Base-by-base conservation (phyloP, 2,888 invertebrate species). In the Amiota minor region DNA sequence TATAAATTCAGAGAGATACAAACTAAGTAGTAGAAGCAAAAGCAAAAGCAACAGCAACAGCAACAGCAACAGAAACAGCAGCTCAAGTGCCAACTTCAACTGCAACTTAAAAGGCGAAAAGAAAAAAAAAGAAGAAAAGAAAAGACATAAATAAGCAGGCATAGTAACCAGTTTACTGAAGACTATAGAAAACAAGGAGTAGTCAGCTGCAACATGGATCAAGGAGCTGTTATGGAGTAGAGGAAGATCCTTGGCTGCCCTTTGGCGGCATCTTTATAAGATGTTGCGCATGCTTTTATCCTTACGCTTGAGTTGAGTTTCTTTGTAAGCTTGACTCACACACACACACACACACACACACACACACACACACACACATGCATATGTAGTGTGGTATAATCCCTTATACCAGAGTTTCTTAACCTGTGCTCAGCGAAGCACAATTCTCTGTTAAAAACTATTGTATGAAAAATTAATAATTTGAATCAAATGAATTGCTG, bases 1-100 rank as follows among this genome's bases (percentile, higher is more conserved):
- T 2, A 23, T 23, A 23, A 23, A 23, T 23, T 3, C 23, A 23
- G 2, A 23, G 23, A 23, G 50, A 11, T n/a, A 8, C 50, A 50
- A 50, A n/a, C 50, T 14, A 50, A 50, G 50, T 16, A 56, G 6
- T 8, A 10, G 55, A 56, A 18, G 10, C 16, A 1, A 1, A 55
- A 10, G 6, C n/a, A 2, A 9, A 6, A 6, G 2, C n/a, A 23
- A 23, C 35, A 62, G 16, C 9, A n/a, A 18, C 18, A 59, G 16
- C n/a, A 11, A 59, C 59, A 59, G 16, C 11, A 23, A 35, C 62
- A 62, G 35, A 35, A 10, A 35, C 62, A 35, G 47, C 10, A 47
- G 16, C 65, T 65, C 18, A 47, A 65, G 65, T 65, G 16, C 16
- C 65, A 65, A 65, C 65, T 65, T 65, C 46, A 65, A 65, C 11